Percentiles rank a stretch among this genome's conserved stretches.
These are phyloP conservation scores for Acanthosepion pharaonis DNA, from an alignment of 2,888 invertebrate genomes.

Conservation along the genomic window DNA sequence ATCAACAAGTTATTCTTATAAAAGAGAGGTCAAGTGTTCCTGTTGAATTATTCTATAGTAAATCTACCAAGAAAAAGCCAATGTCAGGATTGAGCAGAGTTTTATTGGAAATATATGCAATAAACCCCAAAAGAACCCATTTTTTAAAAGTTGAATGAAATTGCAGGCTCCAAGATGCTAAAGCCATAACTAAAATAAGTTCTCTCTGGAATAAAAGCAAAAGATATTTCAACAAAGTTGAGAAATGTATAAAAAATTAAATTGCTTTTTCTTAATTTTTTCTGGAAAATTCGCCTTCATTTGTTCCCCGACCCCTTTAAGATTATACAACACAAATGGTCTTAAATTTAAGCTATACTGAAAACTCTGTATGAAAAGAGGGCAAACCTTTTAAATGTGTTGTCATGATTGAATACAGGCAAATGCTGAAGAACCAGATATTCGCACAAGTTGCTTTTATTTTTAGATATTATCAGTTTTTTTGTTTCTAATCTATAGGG, in stretches of 20 bases:
- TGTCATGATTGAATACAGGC: neutral
- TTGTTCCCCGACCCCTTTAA: no score
- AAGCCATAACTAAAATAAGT: neutral
- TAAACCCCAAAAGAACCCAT: neutral
- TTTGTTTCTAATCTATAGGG: no score
- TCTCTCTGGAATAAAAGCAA: neutral
- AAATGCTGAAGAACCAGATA: neutral
- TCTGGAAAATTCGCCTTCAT: no score
- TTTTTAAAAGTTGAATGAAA: neutral
- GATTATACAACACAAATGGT: neutral
- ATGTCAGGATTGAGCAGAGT: no score
- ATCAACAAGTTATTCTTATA: no score
- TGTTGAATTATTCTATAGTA: no score
- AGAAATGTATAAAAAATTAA: neutral
- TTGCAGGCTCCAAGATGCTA: neutral
- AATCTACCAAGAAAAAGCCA: no score
- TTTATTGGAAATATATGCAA: no score
- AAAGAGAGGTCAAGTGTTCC: no score
- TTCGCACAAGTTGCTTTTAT: neutral
- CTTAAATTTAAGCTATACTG: neutral
- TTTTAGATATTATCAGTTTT: neutral
- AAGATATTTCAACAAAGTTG: neutral
- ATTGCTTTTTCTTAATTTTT: no score
- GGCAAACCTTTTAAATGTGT: neutral
- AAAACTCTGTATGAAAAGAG: neutral